phyloP scores from a whole-genome alignment of 2,113 vertebrate genomes.

The Patagioenas fasciata region DNA sequence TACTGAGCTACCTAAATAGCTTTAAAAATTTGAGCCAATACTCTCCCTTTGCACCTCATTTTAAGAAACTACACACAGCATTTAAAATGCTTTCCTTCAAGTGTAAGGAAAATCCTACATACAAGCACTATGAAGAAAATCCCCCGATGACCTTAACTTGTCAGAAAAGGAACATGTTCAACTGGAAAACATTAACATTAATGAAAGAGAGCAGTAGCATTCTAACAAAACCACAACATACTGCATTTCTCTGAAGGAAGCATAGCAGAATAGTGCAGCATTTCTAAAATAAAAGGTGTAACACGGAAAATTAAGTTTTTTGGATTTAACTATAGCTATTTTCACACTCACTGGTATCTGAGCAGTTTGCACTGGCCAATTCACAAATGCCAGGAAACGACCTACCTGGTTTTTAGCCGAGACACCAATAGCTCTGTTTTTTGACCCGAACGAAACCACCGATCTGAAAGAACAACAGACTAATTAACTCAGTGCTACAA shows the following conservation, averaged over 20 bases:
- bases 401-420: constrained; percentile 86
- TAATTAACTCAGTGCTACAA: neutral
- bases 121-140: neutral
- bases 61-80: neutral
- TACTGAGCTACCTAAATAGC: neutral
- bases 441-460: constrained; percentile 84
- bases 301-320: neutral
- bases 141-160: accelerated
- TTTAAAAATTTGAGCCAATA: neutral
- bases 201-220: neutral
- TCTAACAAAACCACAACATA: neutral
- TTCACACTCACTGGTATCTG: neutral
- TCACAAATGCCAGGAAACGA: neutral
- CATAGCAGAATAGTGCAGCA: neutral
- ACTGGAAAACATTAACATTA: neutral
- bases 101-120: neutral
- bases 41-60: neutral
- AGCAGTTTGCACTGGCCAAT: neutral
- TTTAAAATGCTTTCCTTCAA: neutral
- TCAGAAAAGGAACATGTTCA: neutral
- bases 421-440: constrained; percentile 84
- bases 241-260: neutral
- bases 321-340: neutral
- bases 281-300: neutral
- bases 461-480: constrained; percentile 69